Evolutionary conservation across 2,888 invertebrate genomes (phyloP), one percentile per base, ranked within the genome.

Genomic region (Choristoneura rosaceana): DNA sequence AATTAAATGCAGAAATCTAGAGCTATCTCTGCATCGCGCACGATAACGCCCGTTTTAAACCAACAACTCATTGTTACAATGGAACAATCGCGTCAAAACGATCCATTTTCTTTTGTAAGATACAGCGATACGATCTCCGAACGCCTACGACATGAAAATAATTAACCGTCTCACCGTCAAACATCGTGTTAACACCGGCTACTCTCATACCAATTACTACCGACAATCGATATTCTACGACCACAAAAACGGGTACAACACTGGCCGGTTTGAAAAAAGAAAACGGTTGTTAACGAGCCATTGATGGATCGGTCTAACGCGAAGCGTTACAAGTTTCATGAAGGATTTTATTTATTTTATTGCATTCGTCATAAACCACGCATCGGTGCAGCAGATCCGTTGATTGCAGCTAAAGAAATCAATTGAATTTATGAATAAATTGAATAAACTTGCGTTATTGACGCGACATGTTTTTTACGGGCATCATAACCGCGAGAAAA

Each of bases 141-240:
- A 88, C 90, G 91, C 90, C 91, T 90, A 90, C 91, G 88, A 92
- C 90, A 91, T 84, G 89, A 91, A 93, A 93, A 93, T 93, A 93
- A 93, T 93, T 93, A 93, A 90, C 91, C 86, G 81, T 84, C 85
- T 84, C 89, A 86, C 87, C 91, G 87, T 88, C 89, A 87, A 92
- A 93, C 92, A 92, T 86, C 86, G 88, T 92, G 93, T 93, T 87
- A 88, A 93, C 92, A 92, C 87, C 89, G 84, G 89, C 92, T 92
- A 92, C 93, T 92, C 92, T 90, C 90, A 89, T 89, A 92, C 90
- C 92, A 90, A 92, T 93, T 93, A 92, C 93, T 91, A 91, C 92
- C 87, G 90, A 88, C 90, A 88, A 87, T 90, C 90, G 88, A 88
- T 84, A 73, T 69, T 78, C 76, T 76, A 71, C 74, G 76, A 73